Base-by-base conservation (phyloP, 2,113 vertebrate species). In the Eretmodus cyanostictus region DNA sequence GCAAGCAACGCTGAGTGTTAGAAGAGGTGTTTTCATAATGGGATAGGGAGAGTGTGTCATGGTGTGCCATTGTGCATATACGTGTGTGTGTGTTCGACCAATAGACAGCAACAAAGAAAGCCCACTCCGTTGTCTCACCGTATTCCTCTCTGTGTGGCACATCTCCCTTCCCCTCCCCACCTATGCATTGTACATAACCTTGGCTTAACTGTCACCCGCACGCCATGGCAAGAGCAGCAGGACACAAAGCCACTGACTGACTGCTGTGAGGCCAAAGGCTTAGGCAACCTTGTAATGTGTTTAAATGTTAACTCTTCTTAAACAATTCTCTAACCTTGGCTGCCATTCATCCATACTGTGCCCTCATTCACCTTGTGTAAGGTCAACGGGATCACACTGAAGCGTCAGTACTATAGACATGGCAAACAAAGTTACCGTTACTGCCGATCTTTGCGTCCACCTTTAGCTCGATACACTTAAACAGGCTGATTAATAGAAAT, bases 21-120 rank as follows among this genome's bases (percentile, higher is more conserved):
- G 59, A 59, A 82, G 88, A 92, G 63, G 42, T 85, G 85, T 94
- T 93, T 84, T 82, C 90, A 89, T 91, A 86, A 91, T 51, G 49
- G 82, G 27, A 54, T 68, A 83, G 47, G 54, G 42, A 86, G 54
- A 31, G 63, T 66, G 86, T 88, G 87, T 54, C 17, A 11, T 5
- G 27, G 66, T 71, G 82, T 36, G 24, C 31, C 47, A 27, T 11
- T 22, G 40, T 84, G 76, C 84, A 55, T 66, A n/a, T 31, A 34
- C 3, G 3, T 36, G 61, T 66, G 31, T 22, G 29, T 22, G 45
- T 24, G 14, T 31, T 17, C 10, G 1, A 78, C 27, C 24, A 73
- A 31, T 10, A 57, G 63, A 83, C 19, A 81, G n/a, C 4, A 71
- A 78, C 31, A 34, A 42, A 42, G 38, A n/a, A 80, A 81, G 45